A percentile compares a stretch with the other conserved stretches of the same genome.
Evolutionary conservation across 2,797 vertebrate species (phyloP).

Genomic region (Cichlasoma orientale): DNA sequence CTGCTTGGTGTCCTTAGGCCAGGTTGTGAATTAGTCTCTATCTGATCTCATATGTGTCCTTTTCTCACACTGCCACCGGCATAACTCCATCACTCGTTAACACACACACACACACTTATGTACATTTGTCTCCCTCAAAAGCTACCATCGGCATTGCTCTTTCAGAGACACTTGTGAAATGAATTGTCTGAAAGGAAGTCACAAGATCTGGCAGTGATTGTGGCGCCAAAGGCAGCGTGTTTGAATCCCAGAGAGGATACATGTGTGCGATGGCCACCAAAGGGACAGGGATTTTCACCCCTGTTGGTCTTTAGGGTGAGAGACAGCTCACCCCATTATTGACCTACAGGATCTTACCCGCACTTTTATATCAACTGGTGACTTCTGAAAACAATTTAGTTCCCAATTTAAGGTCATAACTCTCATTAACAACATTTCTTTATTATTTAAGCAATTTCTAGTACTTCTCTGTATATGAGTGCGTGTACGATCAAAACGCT

Average conservation of each 20-base stretch:
- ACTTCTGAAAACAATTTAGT: constrained; percentile 45
- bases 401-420: constrained; percentile 18
- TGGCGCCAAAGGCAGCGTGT: constrained; percentile 62
- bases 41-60: constrained; percentile 74
- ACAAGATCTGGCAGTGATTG: constrained; percentile 77
- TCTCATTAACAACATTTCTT: constrained; percentile 28
- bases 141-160: constrained; percentile 68
- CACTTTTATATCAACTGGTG: constrained; percentile 19
- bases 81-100: constrained; percentile 49
- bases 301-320: constrained; percentile 48
- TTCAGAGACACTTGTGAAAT: constrained; percentile 79
- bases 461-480: constrained; percentile 8
- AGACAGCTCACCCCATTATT: constrained; percentile 54
- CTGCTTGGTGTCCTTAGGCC: constrained; percentile 64
- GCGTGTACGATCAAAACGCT: constrained; percentile 27
- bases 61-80: constrained; percentile 64
- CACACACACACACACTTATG: constrained; percentile 24
- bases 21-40: constrained; percentile 71
- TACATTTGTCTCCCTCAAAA: constrained; percentile 65
- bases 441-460: constrained; percentile 8
- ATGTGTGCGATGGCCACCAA: constrained; percentile 35
- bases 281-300: constrained; percentile 57
- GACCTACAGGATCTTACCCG: constrained; percentile 43
- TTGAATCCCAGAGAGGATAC: constrained; percentile 23
- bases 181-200: constrained; percentile 75